phyloP scores from a whole-genome alignment of 2,113 vertebrate species.

The Pipra filicauda region DNA sequence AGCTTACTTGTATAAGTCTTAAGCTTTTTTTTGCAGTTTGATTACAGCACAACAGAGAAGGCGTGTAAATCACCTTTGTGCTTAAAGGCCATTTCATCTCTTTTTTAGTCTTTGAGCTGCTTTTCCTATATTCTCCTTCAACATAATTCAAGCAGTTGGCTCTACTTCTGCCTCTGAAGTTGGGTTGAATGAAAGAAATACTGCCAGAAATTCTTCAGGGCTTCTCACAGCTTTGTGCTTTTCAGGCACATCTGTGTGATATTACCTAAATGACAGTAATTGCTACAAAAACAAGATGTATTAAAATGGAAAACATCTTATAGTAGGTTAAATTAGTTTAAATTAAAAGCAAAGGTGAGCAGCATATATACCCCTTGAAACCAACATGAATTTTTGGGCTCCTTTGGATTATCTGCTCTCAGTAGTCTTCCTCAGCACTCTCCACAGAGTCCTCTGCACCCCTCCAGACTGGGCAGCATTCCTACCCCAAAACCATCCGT shows the following conservation, averaged over 20 bases:
- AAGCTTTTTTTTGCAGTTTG: background rate
- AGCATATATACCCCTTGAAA: background rate
- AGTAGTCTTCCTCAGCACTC: no score
- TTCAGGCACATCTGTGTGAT: background rate
- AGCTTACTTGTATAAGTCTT: background rate
- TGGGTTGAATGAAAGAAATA: background rate
- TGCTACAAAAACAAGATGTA: background rate
- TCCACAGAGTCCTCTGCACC: background rate
- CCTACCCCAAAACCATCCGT: background rate
- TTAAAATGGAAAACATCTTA: background rate
- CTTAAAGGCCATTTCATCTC: background rate
- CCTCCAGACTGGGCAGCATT: background rate
- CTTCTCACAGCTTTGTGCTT: background rate
- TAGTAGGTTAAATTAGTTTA: background rate
- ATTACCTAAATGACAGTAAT: slow-evolving; percentile 11
- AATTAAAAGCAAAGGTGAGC: background rate
- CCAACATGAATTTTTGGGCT: background rate
- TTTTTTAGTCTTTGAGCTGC: background rate
- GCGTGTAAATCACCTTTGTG: background rate
- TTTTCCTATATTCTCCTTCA: background rate
- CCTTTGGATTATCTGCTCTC: background rate
- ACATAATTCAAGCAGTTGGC: background rate
- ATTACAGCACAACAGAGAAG: background rate
- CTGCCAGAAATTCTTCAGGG: background rate
- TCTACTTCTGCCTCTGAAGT: background rate